phyloP scores from a whole-genome alignment of 2,113 vertebrate genomes.

The Lepus americanus region DNA sequence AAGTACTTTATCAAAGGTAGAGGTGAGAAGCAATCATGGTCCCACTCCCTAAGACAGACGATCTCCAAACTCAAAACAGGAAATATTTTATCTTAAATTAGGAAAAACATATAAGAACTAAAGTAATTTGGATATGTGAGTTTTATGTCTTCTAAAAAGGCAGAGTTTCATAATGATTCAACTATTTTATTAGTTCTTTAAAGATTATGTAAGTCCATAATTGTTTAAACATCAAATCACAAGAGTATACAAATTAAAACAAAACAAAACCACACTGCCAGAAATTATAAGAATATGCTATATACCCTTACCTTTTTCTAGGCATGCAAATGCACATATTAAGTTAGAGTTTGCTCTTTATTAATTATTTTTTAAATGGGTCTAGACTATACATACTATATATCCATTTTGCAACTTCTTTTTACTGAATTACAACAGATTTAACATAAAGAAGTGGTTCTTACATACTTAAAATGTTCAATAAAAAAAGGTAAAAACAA shows the following conservation, averaged over 20 bases:
- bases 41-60: not conserved
- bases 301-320: not conserved
- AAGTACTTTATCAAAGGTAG: conserved; percentile 13
- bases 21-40: not conserved
- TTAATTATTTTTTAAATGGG: not conserved
- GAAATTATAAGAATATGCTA: not conserved
- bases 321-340: not conserved
- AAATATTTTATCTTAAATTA: conserved; percentile 54
- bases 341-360: not conserved
- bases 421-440: not conserved
- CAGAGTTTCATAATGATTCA: conserved; percentile 27
- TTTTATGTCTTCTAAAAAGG: conserved; percentile 48
- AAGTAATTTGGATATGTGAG: not conserved
- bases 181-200: conserved; percentile 21
- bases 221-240: not conserved
- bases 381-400: not conserved
- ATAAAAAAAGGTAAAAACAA: conserved; percentile 11
- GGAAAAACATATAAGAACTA: not conserved
- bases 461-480: conserved; percentile 45
- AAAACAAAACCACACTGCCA: not conserved
- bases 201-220: not conserved
- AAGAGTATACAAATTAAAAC: not conserved
- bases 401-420: not conserved
- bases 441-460: conserved; percentile 18
- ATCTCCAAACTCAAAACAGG: conserved; percentile 1